These are phyloP conservation scores for Petrocephalus schoutedeni DNA, from an alignment of 2,797 vertebrate genomes.

Conservation along the genomic window DNA sequence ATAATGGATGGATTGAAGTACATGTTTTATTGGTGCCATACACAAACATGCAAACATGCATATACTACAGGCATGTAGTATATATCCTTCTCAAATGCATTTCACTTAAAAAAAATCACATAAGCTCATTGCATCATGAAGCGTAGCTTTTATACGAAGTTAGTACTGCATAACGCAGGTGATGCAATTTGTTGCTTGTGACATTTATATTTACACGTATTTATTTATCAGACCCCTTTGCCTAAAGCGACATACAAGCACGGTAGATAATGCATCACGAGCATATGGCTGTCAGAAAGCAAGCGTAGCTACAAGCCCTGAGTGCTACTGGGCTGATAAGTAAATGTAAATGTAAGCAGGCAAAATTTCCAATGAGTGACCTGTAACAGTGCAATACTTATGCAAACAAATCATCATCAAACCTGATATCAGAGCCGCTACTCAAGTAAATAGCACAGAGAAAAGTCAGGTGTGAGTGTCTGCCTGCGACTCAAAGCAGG, in stretches of 20 bases:
- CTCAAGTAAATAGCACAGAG: neutral
- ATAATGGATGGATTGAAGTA: neutral
- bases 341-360: conserved; percentile 14
- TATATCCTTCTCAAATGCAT: neutral
- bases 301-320: neutral
- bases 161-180: conserved; percentile 20
- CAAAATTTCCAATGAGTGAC: conserved; percentile 33
- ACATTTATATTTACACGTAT: conserved; percentile 14
- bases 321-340: neutral
- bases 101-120: conserved; percentile 1
- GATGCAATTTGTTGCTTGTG: conserved; percentile 38
- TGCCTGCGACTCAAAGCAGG: neutral
- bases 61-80: neutral
- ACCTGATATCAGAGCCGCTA: neutral
- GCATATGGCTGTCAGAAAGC: neutral
- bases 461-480: neutral
- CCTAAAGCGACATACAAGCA: neutral
- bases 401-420: neutral
- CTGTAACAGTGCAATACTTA: conserved; percentile 31
- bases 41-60: neutral
- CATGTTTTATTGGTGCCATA: neutral
- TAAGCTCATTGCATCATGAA: conserved; percentile 21
- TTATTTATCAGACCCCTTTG: neutral
- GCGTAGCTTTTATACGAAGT: neutral
- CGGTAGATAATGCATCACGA: neutral